A percentile compares a stretch with the other conserved stretches of the same genome.
Evolutionary conservation across 2,888 invertebrate species (phyloP).

Genomic region (Automeris io): DNA sequence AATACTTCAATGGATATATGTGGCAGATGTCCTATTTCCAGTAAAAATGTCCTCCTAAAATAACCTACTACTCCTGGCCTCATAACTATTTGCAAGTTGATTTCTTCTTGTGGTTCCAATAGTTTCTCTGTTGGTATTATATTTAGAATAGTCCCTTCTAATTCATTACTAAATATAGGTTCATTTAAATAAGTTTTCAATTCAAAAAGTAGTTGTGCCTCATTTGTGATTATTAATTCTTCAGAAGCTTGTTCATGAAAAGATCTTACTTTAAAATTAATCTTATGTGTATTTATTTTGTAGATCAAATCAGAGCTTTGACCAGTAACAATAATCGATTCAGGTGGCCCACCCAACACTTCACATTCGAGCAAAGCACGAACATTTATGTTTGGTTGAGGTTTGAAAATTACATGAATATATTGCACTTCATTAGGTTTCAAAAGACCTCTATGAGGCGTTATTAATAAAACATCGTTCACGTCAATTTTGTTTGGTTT

Average conservation of each 20-base stretch:
- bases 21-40: constrained; percentile 75
- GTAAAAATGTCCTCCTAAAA: constrained; percentile 61
- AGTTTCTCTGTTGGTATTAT: constrained; percentile 57
- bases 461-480: constrained; percentile 57
- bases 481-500: constrained; percentile 29
- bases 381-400: constrained; percentile 55
- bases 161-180: constrained; percentile 39
- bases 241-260: constrained; percentile 57
- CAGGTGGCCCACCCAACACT: constrained; percentile 75
- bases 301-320: constrained; percentile 71
- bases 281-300: constrained; percentile 51
- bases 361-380: constrained; percentile 68
- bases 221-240: constrained; percentile 61
- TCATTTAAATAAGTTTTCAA: constrained; percentile 57
- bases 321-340: constrained; percentile 65
- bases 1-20: constrained; percentile 70
- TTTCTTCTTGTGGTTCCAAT: constrained; percentile 52
- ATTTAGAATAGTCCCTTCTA: constrained; percentile 60
- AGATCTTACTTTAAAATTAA: constrained; percentile 64
- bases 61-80: constrained; percentile 75
- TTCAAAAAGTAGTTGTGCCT: constrained; percentile 60
- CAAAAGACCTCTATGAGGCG: constrained; percentile 67
- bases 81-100: constrained; percentile 60
- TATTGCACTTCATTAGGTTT: constrained; percentile 69
- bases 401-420: constrained; percentile 66